A percentile compares a stretch with the other conserved stretches of the same genome.
phyloP scores from a whole-genome alignment of 1,140 invertebrate species.

The Eciton burchellii region DNA sequence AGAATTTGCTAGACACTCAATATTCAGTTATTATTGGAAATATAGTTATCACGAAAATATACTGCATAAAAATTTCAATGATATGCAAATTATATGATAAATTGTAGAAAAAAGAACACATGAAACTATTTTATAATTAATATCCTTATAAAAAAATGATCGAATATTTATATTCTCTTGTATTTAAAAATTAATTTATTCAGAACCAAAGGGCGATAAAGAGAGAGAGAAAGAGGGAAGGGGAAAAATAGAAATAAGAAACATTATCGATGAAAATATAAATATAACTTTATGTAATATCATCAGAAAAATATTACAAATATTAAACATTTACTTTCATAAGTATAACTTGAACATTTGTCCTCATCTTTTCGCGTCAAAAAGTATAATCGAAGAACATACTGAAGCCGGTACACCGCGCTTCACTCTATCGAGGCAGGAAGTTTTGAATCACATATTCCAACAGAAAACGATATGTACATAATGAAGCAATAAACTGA shows the following conservation, averaged over 20 bases:
- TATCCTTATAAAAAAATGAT: not conserved
- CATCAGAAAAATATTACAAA: constrained; percentile 80
- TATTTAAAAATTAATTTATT: not conserved
- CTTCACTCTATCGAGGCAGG: constrained; percentile 50
- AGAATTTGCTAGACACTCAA: not conserved
- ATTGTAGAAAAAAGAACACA: not conserved
- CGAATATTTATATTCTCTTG: not conserved
- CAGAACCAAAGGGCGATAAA: too few species aligned
- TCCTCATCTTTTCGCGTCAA: constrained; percentile 24
- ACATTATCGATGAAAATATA: constrained; percentile 75
- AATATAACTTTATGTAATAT: constrained; percentile 81
- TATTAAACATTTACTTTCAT: constrained; percentile 72
- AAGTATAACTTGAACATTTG: constrained; percentile 69
- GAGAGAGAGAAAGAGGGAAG: not conserved
- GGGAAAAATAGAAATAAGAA: not conserved
- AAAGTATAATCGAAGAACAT: constrained; percentile 66
- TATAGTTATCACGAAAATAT: too few species aligned
- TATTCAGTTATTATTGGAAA: too few species aligned
- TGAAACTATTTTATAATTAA: too few species aligned
- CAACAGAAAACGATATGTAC: constrained; percentile 36
- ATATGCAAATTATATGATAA: too few species aligned
- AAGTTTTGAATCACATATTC: constrained; percentile 49
- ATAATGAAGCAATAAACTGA: constrained; percentile 11
- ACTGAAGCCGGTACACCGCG: constrained; percentile 38
- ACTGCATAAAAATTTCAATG: too few species aligned